Conservation (phyloP, 1,140 invertebrate species). For the Orussus abietinus region DNA sequence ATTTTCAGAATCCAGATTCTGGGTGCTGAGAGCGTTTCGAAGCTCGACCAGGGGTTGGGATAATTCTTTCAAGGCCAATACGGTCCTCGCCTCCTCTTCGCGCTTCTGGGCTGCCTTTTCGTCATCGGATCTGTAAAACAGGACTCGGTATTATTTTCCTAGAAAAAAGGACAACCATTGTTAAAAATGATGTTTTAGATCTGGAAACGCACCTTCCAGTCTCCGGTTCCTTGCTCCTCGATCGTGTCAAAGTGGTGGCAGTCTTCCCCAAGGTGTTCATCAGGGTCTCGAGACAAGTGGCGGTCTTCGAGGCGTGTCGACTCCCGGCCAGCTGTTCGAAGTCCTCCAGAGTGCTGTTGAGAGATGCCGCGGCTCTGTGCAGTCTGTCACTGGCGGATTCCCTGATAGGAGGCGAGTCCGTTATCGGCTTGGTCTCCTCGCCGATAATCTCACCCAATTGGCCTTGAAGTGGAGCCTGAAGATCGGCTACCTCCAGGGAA, state of each 20-base stretch:
- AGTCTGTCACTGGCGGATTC: too few relatives aligned
- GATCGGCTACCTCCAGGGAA: background rate
- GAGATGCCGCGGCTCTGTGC: too few relatives aligned
- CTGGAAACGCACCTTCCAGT: constrained; percentile 28
- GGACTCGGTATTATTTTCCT: background rate
- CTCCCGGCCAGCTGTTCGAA: constrained; percentile 36
- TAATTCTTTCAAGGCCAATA: constrained; percentile 21
- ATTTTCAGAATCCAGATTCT: too few relatives aligned
- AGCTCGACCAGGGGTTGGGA: constrained; percentile 28
- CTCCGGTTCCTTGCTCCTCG: constrained; percentile 18
- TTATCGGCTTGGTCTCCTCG: background rate
- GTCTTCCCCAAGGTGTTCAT: too few relatives aligned
- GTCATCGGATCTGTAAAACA: too few relatives aligned
- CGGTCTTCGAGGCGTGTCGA: too few relatives aligned
- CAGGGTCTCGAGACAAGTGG: too few relatives aligned
- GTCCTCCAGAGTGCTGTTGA: constrained; percentile 32
- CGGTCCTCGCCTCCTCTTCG: constrained; percentile 14
- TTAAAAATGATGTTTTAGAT: too few relatives aligned
- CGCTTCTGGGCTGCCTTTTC: too few relatives aligned
- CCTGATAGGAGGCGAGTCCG: too few relatives aligned
- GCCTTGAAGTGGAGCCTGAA: background rate
- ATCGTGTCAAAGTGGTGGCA: too few relatives aligned
- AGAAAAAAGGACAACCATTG: constrained; percentile 22
- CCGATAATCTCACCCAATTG: background rate
- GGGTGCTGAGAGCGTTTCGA: constrained; percentile 19